Percentiles rank a stretch among this genome's conserved stretches.
These are phyloP conservation scores for Euclidia mi DNA, from an alignment of 2,888 invertebrate species.

Conservation along the genomic window DNA sequence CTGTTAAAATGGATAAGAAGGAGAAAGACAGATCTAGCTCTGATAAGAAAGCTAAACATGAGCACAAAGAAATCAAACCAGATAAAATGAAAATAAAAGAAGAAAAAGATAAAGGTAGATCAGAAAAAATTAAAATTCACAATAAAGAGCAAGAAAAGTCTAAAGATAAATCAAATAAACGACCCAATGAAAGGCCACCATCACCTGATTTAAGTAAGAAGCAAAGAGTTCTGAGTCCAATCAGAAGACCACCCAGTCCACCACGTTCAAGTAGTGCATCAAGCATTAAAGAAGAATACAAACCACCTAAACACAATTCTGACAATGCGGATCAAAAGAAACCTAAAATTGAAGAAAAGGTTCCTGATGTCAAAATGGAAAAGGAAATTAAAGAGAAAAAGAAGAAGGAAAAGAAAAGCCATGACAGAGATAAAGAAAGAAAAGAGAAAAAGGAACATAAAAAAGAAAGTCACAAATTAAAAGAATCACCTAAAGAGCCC, in stretches of 20 bases:
- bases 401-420: constrained; percentile 91
- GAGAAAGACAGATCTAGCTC: constrained; percentile 88
- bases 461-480: constrained; percentile 88
- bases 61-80: constrained; percentile 81
- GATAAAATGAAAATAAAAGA: constrained; percentile 85
- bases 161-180: constrained; percentile 89
- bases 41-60: constrained; percentile 86
- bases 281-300: constrained; percentile 84
- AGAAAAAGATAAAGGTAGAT: constrained; percentile 86
- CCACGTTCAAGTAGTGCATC: constrained; percentile 81
- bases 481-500: constrained; percentile 82
- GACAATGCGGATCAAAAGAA: constrained; percentile 77
- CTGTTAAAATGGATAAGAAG: constrained; percentile 86
- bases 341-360: constrained; percentile 84
- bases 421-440: constrained; percentile 91
- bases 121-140: constrained; percentile 86
- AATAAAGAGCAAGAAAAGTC: constrained; percentile 89
- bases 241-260: constrained; percentile 76
- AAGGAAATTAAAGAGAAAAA: constrained; percentile 89
- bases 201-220: constrained; percentile 83
- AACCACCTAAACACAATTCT: constrained; percentile 71
- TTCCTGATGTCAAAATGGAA: constrained; percentile 87
- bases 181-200: constrained; percentile 78
- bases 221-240: constrained; percentile 73
- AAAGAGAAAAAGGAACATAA: constrained; percentile 89